phyloP scores from a whole-genome alignment of 2,113 vertebrate genomes.

The Pan troglodytes region NHGRI_mPanTro3-v2.1_pri NC_072407.2:44899001-44899500 shows the following conservation, averaged over 20 bases:
- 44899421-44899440: not conserved
- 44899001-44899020: not conserved
- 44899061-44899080: not conserved
- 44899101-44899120: not conserved
- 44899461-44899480: not conserved
- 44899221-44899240: not conserved
- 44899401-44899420: not conserved
- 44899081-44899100: not conserved
- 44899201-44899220: not conserved
- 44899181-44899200: not conserved
- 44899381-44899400: accelerated
- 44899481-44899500: not conserved
- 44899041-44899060: not conserved
- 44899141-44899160: not conserved
- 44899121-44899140: not conserved
- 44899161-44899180: not conserved
- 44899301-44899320: not conserved
- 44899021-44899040: not conserved
- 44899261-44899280: not conserved
- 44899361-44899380: not conserved
- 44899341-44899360: not conserved
- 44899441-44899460: not conserved
- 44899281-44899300: not conserved
- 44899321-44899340: not conserved
- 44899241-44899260: not conserved